Base-by-base conservation (phyloP, 2,797 vertebrate genomes). In the Melanotaenia boesemani region DNA sequence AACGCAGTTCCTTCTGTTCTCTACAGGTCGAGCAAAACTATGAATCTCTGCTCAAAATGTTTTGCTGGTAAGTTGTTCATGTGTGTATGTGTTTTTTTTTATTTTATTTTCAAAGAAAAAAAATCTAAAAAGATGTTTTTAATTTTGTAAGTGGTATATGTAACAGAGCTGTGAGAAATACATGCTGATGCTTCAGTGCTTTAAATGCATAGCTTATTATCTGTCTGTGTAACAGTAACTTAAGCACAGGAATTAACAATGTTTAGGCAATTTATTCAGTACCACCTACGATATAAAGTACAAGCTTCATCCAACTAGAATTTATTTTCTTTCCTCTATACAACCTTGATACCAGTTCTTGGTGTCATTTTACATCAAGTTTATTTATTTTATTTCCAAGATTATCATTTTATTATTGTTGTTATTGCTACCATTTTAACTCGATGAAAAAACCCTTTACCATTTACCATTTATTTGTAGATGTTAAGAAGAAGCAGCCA, bases 21-120 rank as follows among this genome's bases (percentile, higher is more conserved):
- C 56, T 39, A 44, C 89, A 99, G 97, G 95, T 99, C 97, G 77
- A 98, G 97, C 95, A 98, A 99, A 97, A 99, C 97, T 84, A 98
- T 97, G 97, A 99, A 98, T 92, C 97, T 98, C 86, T 99, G 97
- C 95, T 99, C 98, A 89, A 98, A 99, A 95, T 99, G 98, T 96
- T 99, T 98, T 95, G 96, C 97, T 94, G 98, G 97, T 98, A 96
- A 95, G 96, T 85, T 24, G 24, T 67, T 79, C 12, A 37, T 15
- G 12, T 63, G 68, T 66, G 22, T 70, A 32, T 9, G 2, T 37
- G 11, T 39, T 18, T 46, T 20, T 20, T 22, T 60, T 34, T 36
- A 13, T 44, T 44, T 28, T 28, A 8, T 50, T 50, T 4, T 22
- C 48, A 50, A 22, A 22, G 48, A n/a, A 55, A 55, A 11, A 36